Base-by-base conservation (phyloP, 2,888 invertebrate species). In the Onchidella celtica region DNA sequence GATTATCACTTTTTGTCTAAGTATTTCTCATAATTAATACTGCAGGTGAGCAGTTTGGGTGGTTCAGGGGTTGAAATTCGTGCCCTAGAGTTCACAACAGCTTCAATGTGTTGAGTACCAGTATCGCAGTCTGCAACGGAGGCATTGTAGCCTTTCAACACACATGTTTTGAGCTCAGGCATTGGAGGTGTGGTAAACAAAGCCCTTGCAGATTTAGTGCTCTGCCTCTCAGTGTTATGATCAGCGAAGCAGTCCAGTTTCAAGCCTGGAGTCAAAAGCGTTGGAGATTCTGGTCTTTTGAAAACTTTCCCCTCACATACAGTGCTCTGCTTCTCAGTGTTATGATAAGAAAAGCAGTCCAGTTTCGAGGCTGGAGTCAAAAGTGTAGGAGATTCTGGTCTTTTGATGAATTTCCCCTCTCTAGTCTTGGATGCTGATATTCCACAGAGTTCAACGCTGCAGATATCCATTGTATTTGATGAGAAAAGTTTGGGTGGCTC, bases 141-240 rank as follows among this genome's bases (percentile, higher is more conserved):
- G 21, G 27, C 34, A 24, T 59, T 59, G 24, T 59, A 24, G 3
- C 24, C 59, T 17, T 11, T n/a, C 3, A 24, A 9, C 0, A 4
- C 36, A 73, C 11, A 14, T 2, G 73, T 34, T 11, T 36, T 57
- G 1, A 73, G 73, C 27, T 73, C 73, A 21, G 70, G 70, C 29
- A 6, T 32, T 32, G 57, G 70, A 24, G 73, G 73, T 73, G 73
- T 73, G 27, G 36, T 36, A 24, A 73, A 73, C 24, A 59, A 24
- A 17, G 73, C 55, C 34, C 73, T 61, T 1, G 61, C 73, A 24
- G 73, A 38, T 38, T 38, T 24, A 4, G 32, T n/a, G 34, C 36
- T 27, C 27, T 59, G 2, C 21, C 21, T 73, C 73, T 36, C 36
- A 6, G 24, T 11, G 0, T 24, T 14, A 21, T 36, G 57, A 0